phyloP scores from a whole-genome alignment of 2,113 vertebrate species.

The Lucifuga dentata region DNA sequence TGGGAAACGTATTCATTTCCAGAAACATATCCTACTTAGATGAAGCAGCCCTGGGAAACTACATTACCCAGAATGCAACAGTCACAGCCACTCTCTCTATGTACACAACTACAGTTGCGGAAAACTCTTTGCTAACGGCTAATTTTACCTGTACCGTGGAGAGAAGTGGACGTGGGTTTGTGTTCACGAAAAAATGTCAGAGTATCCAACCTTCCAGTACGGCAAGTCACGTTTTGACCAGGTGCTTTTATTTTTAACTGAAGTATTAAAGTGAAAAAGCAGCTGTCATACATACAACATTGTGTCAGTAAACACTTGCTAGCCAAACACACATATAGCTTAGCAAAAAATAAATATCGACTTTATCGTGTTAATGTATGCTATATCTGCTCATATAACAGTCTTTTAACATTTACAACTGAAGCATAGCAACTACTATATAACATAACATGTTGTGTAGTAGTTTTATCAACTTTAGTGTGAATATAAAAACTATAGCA shows the following conservation, averaged over 20 bases:
- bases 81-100: rapidly evolving
- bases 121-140: neutral
- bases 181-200: slow-evolving; percentile 76
- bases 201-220: slow-evolving; percentile 85
- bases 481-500: too few species aligned
- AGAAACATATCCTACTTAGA: rapidly evolving
- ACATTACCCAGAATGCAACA: slow-evolving; percentile 41
- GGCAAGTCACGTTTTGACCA: slow-evolving; percentile 90
- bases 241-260: slow-evolving; percentile 74
- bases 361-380: too few species aligned
- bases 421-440: too few species aligned
- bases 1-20: slow-evolving; percentile 60
- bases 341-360: too few species aligned
- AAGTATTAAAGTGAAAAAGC: neutral
- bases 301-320: neutral
- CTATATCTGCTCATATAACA: too few species aligned
- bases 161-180: too few species aligned
- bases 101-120: too few species aligned
- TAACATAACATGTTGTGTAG: too few species aligned
- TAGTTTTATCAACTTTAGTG: too few species aligned
- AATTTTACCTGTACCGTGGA: neutral
- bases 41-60: neutral
- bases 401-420: too few species aligned
- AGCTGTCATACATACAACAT: neutral
- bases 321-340: neutral